A percentile compares a stretch with the other conserved stretches of the same genome.
Evolutionary conservation across 1,140 invertebrate genomes (phyloP).

Genomic region (Diachasma alloeum): DNA sequence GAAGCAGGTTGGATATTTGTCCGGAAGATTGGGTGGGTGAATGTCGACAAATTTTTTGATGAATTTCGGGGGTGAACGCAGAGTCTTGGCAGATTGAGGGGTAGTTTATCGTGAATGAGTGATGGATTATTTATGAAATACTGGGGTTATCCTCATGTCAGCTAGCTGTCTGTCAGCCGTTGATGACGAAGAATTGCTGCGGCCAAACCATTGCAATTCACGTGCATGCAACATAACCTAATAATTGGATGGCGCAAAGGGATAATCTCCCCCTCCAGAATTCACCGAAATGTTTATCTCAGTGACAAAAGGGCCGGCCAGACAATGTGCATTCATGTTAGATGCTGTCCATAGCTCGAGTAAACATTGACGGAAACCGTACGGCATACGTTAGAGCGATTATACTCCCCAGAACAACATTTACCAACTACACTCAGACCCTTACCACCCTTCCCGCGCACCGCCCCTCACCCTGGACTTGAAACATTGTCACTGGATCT

Average conservation of each 20-base stretch:
- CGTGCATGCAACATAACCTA: no score
- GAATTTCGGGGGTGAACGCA: background rate
- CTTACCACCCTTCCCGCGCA: background rate
- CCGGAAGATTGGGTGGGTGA: background rate
- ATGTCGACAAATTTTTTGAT: background rate
- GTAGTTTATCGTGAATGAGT: background rate
- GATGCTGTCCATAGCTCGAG: slow-evolving; percentile 30
- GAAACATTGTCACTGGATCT: slow-evolving; percentile 33
- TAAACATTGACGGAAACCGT: slow-evolving; percentile 49
- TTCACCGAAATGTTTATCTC: background rate
- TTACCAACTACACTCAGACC: background rate
- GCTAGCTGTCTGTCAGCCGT: no score
- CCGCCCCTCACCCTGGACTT: background rate
- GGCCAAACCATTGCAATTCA: no score
- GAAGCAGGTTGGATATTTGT: background rate
- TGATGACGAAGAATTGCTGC: no score
- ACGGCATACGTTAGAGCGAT: slow-evolving; percentile 50
- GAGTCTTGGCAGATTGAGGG: background rate
- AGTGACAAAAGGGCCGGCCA: background rate
- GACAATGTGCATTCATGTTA: background rate
- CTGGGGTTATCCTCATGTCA: no score
- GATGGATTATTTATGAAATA: background rate
- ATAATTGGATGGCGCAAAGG: background rate
- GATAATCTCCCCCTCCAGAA: background rate
- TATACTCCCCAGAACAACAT: slow-evolving; percentile 35